Conservation (phyloP, 2,797 vertebrate genomes). For the Urophycis tenuis region DNA sequence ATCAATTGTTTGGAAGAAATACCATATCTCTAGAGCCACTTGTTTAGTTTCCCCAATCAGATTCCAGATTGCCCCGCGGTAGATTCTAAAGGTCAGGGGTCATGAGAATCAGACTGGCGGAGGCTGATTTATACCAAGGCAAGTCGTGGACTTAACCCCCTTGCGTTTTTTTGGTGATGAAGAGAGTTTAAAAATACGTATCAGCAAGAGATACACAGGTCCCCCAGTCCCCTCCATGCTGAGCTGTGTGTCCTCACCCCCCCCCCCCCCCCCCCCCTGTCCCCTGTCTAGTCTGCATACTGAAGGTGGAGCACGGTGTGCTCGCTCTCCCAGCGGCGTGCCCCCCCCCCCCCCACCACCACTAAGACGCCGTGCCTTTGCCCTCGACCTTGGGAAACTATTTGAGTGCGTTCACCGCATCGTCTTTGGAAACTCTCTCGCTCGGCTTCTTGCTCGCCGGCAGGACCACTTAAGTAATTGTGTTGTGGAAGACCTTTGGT, state of each 20-base stretch:
- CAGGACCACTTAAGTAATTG: conserved; percentile 60
- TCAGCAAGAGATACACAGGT: conserved; percentile 1
- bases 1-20: conserved; percentile 8
- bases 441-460: conserved; percentile 36
- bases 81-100: not conserved
- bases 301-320: not conserved
- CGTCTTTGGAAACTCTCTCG: conserved; percentile 42
- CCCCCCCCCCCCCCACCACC: no score
- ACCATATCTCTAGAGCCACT: conserved; percentile 15
- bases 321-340: not conserved
- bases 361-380: conserved; percentile 39
- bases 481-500: conserved; percentile 35
- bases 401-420: conserved; percentile 38
- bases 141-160: not conserved
- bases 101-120: not conserved
- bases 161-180: not conserved
- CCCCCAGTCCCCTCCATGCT: not conserved
- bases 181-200: conserved; percentile 19
- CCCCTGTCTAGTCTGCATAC: conserved; percentile 39
- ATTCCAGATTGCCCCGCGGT: not conserved
- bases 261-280: no score
- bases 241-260: conserved; percentile 24
- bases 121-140: not conserved
- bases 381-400: conserved; percentile 48
- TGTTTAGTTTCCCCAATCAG: not conserved